A percentile compares a stretch with the other conserved stretches of the same genome.
These are phyloP conservation scores for Gyps fulvus DNA, from an alignment of 2,113 vertebrate genomes.

Conservation along the genomic window DNA sequence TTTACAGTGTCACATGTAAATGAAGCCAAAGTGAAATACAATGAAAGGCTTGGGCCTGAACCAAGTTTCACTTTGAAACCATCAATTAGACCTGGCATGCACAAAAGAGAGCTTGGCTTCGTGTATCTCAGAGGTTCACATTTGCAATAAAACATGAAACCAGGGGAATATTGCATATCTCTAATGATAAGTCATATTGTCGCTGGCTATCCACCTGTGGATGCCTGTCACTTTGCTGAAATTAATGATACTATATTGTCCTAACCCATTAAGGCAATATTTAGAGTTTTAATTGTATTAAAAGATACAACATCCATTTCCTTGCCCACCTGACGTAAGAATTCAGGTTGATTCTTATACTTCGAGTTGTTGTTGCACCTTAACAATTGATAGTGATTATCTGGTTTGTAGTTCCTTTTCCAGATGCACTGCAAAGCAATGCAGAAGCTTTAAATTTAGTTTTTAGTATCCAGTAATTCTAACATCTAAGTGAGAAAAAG, in stretches of 20 bases:
- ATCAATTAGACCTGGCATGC: not conserved
- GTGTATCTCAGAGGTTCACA: not conserved
- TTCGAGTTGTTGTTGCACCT: conserved; percentile 49
- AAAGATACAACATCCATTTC: conserved; percentile 3
- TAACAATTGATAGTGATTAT: conserved; percentile 26
- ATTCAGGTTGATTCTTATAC: conserved; percentile 8
- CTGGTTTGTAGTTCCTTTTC: conserved; percentile 48
- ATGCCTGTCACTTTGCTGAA: conserved; percentile 47
- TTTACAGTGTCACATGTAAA: not conserved
- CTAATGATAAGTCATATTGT: not conserved
- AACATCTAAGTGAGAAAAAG: conserved; percentile 61
- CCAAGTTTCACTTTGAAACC: not conserved
- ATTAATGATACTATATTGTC: not conserved
- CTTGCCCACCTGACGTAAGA: not conserved
- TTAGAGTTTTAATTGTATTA: conserved; percentile 48
- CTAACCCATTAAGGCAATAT: conserved; percentile 29
- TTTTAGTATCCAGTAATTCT: conserved; percentile 62
- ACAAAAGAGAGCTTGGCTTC: not conserved
- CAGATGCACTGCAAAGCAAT: conserved; percentile 51
- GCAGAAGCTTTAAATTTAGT: conserved; percentile 30
- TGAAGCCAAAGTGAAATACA: not conserved
- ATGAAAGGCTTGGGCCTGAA: not conserved
- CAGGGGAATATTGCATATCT: not conserved
- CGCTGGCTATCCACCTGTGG: not conserved
- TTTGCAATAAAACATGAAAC: not conserved